Conservation (phyloP, 2,113 vertebrate species). For the Eolophus roseicapilla region DNA sequence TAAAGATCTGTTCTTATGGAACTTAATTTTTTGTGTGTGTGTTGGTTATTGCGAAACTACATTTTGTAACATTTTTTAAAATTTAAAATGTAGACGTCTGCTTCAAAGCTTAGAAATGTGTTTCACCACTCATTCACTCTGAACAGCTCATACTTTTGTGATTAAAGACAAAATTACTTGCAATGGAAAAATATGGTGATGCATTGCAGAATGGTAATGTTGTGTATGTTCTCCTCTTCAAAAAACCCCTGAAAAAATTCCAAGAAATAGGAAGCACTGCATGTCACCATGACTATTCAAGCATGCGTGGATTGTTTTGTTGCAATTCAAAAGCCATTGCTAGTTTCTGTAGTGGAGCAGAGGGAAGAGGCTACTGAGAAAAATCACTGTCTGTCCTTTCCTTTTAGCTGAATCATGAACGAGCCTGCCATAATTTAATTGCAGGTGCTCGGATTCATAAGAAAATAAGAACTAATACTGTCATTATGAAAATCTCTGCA, state of each 20-base stretch:
- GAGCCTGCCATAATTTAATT: conserved; percentile 48
- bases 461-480: conserved; percentile 3
- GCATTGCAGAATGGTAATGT: background rate
- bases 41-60: background rate
- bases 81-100: background rate
- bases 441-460: conserved; percentile 42
- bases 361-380: conserved; percentile 20
- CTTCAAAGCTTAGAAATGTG: background rate
- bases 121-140: background rate
- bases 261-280: background rate
- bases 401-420: conserved; percentile 58
- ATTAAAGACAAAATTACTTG: background rate
- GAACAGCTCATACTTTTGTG: background rate
- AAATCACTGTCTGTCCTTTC: conserved; percentile 1
- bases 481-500: background rate
- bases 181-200: background rate
- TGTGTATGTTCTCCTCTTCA: background rate
- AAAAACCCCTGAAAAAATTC: background rate
- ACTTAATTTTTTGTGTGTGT: background rate
- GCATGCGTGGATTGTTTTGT: background rate
- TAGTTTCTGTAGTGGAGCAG: conserved; percentile 10
- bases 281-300: background rate
- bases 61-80: background rate
- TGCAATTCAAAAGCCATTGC: background rate
- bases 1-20: background rate